A percentile compares a stretch with the other conserved stretches of the same genome.
These are phyloP conservation scores for Ornithorhynchus anatinus DNA, from an alignment of 2,113 vertebrate genomes.

Conservation along the genomic window DNA sequence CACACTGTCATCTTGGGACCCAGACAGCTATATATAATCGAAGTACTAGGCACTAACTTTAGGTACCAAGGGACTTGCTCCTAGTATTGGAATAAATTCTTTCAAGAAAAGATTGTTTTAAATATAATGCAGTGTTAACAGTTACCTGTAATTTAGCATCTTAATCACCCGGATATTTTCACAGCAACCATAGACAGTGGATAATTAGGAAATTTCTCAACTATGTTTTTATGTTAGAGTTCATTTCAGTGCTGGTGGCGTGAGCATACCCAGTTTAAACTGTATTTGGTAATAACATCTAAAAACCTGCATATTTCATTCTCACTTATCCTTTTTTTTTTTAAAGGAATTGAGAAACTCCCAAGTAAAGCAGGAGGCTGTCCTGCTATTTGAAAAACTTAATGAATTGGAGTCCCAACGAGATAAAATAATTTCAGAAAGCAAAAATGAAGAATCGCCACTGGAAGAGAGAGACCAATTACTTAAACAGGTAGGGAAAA, in stretches of 20 bases:
- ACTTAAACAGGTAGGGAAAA: conserved; percentile 82
- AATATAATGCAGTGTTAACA: too few species aligned
- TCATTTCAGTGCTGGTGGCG: not conserved
- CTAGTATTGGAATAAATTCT: too few species aligned
- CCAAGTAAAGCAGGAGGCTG: conserved; percentile 84
- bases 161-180: too few species aligned
- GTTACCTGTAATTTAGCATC: too few species aligned
- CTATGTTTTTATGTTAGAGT: not conserved
- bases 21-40: too few species aligned
- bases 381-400: conserved; percentile 83
- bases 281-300: not conserved
- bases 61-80: too few species aligned
- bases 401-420: conserved; percentile 79
- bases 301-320: not conserved
- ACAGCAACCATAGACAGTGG: too few species aligned
- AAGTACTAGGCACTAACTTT: too few species aligned
- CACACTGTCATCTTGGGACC: too few species aligned
- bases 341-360: conserved; percentile 81
- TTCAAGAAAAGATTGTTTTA: too few species aligned
- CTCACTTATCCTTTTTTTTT: conserved; percentile 6
- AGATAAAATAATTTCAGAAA: conserved; percentile 85
- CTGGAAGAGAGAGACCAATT: conserved; percentile 88
- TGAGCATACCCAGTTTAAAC: conserved; percentile 3
- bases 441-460: conserved; percentile 85
- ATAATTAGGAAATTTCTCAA: too few species aligned